Evolutionary conservation across 1,140 invertebrate genomes (phyloP), one percentile per base, ranked within the genome.

Genomic region (Aphelinus atriplicis): DNA sequence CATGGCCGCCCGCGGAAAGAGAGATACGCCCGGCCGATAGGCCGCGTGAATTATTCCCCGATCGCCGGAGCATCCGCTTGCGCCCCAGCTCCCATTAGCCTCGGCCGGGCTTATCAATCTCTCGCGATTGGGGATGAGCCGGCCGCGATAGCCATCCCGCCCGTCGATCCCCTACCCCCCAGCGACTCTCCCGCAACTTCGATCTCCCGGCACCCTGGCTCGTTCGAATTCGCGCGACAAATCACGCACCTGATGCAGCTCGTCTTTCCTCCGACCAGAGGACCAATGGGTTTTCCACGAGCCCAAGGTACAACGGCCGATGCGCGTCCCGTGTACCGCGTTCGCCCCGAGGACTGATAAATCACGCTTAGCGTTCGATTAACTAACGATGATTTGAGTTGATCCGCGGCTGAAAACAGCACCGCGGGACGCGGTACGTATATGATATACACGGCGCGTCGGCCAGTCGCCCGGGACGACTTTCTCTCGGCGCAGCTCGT

Each of bases 21-120:
- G 86, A 26, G 26, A 26, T 26, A 26, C 26, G 81, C 81, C 26
- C 26, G 26, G 81, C 82, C 84, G 86, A 87, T 87, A 87, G 26
- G 26, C 85, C 83, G 81, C 82, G 83, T 87, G 85, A 87, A 87
- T 87, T 86, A 87, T 87, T 87, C 83, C 65, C 58, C 65, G 56
- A 26, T 50, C 81, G 81, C 81, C 81, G 81, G 80, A 83, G 80
- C 81, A 84, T 86, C 85, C 84, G 83, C 82, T 83, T 86, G 79
- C 80, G 81, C 80, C 75, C 67, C 67, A 61, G 6, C 78, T 75
- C 79, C 75, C 79, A 78, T 77, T 77, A 78, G 26, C 3, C 50
- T 71, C 53, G 26, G 26, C 26, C 26, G 26, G 26, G 26, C 26
- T 26, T 26, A 26, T 26, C 26, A 26, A 26, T 26, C 26, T 26